These are phyloP conservation scores for Agrilus planipennis DNA, from an alignment of 1,140 invertebrate genomes.

Conservation along the genomic window DNA sequence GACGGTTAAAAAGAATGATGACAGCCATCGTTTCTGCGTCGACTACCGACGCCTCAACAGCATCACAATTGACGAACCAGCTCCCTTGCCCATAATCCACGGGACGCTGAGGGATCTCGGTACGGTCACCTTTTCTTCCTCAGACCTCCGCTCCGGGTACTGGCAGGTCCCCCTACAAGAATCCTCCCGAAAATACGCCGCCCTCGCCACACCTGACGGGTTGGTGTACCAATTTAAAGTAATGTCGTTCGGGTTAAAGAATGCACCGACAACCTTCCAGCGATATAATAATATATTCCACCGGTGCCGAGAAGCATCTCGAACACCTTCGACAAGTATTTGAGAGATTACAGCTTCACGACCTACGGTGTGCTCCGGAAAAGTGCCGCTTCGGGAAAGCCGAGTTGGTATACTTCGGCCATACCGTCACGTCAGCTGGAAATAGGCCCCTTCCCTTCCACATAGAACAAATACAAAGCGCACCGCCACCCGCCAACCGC, in stretches of 20 bases:
- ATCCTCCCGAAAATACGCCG: neutral
- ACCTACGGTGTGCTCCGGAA: slow-evolving; percentile 1
- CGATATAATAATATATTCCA: too few species aligned
- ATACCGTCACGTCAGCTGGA: slow-evolving; percentile 12
- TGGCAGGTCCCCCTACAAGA: neutral
- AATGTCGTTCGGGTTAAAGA: too few species aligned
- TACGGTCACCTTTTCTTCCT: neutral
- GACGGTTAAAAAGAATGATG: neutral
- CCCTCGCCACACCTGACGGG: too few species aligned
- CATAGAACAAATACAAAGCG: slow-evolving; percentile 13
- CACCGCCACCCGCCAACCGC: slow-evolving; percentile 13
- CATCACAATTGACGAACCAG: neutral
- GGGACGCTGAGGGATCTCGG: neutral
- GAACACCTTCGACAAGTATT: too few species aligned
- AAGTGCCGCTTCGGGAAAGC: slow-evolving; percentile 11
- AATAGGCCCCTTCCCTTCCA: slow-evolving; percentile 17
- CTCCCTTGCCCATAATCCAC: neutral
- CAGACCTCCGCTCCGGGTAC: neutral
- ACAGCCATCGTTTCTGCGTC: neutral
- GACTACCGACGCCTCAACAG: neutral
- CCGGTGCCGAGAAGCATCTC: too few species aligned
- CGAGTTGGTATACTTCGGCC: slow-evolving; percentile 21
- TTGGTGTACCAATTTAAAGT: too few species aligned
- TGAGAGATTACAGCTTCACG: too few species aligned
- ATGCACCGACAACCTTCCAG: too few species aligned